These are phyloP conservation scores for Hemicordylus capensis DNA, from an alignment of 2,113 vertebrate genomes.

Conservation along the genomic window DNA sequence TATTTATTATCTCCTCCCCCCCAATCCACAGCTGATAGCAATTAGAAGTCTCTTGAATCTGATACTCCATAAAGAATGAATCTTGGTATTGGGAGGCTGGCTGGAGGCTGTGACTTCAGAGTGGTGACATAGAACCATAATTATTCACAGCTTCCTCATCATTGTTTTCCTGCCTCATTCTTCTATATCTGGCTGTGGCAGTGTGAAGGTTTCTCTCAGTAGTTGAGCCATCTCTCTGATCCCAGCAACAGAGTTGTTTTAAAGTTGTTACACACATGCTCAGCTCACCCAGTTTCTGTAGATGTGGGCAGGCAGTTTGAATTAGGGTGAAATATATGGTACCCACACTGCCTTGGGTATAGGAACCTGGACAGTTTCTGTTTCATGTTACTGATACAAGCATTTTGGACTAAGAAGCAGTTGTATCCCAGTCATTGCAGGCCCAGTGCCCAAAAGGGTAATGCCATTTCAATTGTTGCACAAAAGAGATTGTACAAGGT, in stretches of 20 bases:
- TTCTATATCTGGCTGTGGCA: background rate
- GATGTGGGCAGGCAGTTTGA: background rate
- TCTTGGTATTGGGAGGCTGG: background rate
- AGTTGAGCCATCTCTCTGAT: accelerated
- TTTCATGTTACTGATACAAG: background rate
- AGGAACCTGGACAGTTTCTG: background rate
- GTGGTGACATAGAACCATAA: background rate
- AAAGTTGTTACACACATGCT: accelerated
- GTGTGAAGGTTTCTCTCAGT: accelerated
- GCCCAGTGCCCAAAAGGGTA: background rate
- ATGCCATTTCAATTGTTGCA: accelerated
- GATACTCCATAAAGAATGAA: background rate
- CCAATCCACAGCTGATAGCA: too few species aligned
- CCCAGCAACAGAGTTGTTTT: accelerated
- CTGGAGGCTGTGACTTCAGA: background rate
- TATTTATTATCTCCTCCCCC: background rate
- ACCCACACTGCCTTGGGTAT: background rate
- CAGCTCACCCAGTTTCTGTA: background rate
- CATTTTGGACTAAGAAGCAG: background rate
- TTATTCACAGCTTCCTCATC: background rate
- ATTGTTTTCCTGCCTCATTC: background rate
- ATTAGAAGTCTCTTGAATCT: background rate
- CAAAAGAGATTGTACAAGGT: background rate
- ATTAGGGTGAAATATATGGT: background rate
- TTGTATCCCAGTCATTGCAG: accelerated